Evolutionary conservation across 2,113 vertebrate genomes (phyloP), one percentile per base, ranked within the genome.

Genomic region (Camelus bactrianus): DNA sequence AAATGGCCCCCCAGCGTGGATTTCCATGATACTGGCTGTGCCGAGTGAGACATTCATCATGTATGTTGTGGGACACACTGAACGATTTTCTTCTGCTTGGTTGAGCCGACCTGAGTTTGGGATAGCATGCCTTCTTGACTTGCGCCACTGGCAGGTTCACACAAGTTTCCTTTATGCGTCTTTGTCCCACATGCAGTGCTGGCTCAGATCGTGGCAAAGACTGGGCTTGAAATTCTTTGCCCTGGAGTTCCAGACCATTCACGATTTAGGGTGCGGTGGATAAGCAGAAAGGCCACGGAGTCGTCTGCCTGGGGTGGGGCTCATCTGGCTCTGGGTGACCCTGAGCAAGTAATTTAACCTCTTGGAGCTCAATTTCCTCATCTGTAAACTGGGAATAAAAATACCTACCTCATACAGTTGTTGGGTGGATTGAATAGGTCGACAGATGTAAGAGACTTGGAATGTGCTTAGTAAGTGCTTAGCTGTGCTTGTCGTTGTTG

Each of bases 361-460:
- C 30, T 91, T 90, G 70, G 56, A 79, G 54, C 4, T 42, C 17
- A 42, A 32, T 52, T 72, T 96, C 90, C 24, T 93, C 20, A n/a
- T 80, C 38, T 80, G 19, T 79, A 94, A 96, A 67, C 83, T 79
- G 56, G n/a, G 17, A 73, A 46, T 87, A 65, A 90, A 76, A 95
- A 64, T 20, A 76, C 17, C 7, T 46, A 50, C 50, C 7, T 32
- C 35, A 60, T 77, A 32, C 38, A 8, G 12, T 69, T 56, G 35
- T 42, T 77, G 14, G 56, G 52, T 62, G 5, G 15, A 65, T 77
- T 82, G 81, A 35, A 17, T 80, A 76, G 38, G 50, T 90, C 72
- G 48, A 93, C 20, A 81, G 38, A 81, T 46, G 8, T 73, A 62
- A 81, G 52, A 72, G 4, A 22, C 42, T 90, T 30, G 20, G 56